Evolutionary conservation across 2,113 vertebrate species (phyloP).

Genomic region (Megalops atlanticus): DNA sequence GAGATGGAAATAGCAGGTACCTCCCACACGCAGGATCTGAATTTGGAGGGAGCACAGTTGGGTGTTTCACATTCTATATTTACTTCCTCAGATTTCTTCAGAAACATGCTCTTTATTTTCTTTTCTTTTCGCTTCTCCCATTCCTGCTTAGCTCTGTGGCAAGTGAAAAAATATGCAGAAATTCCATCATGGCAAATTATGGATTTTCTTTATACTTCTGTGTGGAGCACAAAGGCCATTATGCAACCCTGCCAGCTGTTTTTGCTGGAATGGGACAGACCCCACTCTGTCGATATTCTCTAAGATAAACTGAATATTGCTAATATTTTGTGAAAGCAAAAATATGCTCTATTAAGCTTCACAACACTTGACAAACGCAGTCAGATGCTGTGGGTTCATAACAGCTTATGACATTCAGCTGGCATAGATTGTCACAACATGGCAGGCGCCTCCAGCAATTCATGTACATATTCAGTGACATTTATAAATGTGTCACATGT

Average conservation of each 20-base stretch:
- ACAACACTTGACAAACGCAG: not conserved
- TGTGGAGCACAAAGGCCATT: not conserved
- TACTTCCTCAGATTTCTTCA: not conserved
- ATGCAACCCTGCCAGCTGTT: too few relatives aligned
- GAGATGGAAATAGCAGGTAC: conserved; percentile 11
- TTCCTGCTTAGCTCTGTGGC: not conserved
- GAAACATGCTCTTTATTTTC: not conserved
- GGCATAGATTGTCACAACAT: not conserved
- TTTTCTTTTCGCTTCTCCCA: not conserved
- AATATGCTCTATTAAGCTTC: not conserved
- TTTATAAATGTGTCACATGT: not conserved
- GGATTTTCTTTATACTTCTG: not conserved
- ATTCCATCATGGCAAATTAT: not conserved
- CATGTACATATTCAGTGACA: not conserved
- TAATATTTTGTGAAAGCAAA: not conserved
- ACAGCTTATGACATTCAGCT: not conserved
- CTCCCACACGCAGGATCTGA: not conserved
- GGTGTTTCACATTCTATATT: not conserved
- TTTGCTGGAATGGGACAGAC: too few relatives aligned
- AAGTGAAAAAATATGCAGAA: not conserved
- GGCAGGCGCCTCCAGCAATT: not conserved
- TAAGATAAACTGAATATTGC: too few relatives aligned
- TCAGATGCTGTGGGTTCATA: too few relatives aligned
- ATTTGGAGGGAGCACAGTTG: not conserved
- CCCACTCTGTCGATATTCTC: too few relatives aligned